Evolutionary conservation across 2,888 invertebrate genomes (phyloP).

Genomic region (Dasypogon diadema): DNA sequence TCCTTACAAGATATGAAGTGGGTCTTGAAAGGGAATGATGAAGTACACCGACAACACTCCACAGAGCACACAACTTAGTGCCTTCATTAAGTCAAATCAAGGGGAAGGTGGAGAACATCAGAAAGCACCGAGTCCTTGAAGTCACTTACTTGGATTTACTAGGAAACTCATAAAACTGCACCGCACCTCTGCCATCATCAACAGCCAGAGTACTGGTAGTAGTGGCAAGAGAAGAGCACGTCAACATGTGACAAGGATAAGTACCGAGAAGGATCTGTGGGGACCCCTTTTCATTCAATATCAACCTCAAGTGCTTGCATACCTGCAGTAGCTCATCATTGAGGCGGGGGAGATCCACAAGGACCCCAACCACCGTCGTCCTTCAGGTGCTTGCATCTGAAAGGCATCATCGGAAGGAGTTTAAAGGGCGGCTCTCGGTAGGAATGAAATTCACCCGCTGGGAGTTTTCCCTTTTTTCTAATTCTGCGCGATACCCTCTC

Average conservation of each 20-base stretch:
- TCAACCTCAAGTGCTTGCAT: not conserved
- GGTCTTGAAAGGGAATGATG: slow-evolving; percentile 4
- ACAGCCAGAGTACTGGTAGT: not conserved
- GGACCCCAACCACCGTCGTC: not conserved
- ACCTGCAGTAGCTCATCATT: slow-evolving; percentile 27
- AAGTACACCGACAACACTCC: slow-evolving; percentile 26
- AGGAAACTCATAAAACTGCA: too few species aligned
- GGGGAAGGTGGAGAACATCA: slow-evolving; percentile 10
- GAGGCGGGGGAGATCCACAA: not conserved
- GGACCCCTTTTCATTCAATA: slow-evolving; percentile 14
- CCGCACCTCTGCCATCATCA: too few species aligned
- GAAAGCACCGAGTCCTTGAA: slow-evolving; percentile 32
- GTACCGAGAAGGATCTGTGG: slow-evolving; percentile 11
- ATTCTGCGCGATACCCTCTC: slow-evolving; percentile 32
- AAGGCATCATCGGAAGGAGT: not conserved
- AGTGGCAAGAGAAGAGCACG: not conserved
- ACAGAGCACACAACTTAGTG: slow-evolving; percentile 38
- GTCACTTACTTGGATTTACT: slow-evolving; percentile 32
- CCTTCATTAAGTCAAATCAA: slow-evolving; percentile 37
- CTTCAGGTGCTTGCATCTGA: not conserved
- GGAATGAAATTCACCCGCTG: slow-evolving; percentile 2
- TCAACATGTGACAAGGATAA: slow-evolving; percentile 30
- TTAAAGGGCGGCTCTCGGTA: not conserved
- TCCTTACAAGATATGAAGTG: not conserved
- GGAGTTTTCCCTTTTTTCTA: slow-evolving; percentile 15